Conservation (phyloP, 2,797 vertebrate genomes). For the Acipenser oxyrinchus region DNA sequence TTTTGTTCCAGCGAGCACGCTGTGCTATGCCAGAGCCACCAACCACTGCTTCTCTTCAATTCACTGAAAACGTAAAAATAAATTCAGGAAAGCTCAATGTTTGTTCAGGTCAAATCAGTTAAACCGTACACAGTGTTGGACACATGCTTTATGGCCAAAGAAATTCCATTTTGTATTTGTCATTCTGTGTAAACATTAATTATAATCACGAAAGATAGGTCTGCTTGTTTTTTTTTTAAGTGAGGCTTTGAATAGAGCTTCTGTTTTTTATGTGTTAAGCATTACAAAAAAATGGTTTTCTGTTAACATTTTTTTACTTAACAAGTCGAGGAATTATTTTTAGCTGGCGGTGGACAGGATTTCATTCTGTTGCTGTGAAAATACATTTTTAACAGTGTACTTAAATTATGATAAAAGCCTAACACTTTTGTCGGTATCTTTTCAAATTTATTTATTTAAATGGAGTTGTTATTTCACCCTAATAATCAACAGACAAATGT, state of each 20-base stretch:
- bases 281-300: too few species aligned
- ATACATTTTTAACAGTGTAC: too few species aligned
- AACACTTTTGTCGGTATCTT: too few species aligned
- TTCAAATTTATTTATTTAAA: too few species aligned
- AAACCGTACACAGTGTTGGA: slow-evolving; percentile 35
- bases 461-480: too few species aligned
- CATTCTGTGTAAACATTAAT: slow-evolving; percentile 52
- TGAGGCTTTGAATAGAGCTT: slow-evolving; percentile 13
- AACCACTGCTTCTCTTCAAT: slow-evolving; percentile 1
- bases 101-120: slow-evolving; percentile 59
- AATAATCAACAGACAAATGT: too few species aligned
- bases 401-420: too few species aligned
- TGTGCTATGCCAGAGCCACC: slow-evolving; percentile 13
- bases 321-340: too few species aligned
- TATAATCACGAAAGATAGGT: slow-evolving; percentile 34
- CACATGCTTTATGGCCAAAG: slow-evolving; percentile 35
- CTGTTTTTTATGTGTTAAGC: background rate
- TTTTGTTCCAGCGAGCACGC: slow-evolving; percentile 10
- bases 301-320: too few species aligned
- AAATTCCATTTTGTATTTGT: slow-evolving; percentile 45
- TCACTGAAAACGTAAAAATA: slow-evolving; percentile 41
- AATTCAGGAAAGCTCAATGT: slow-evolving; percentile 39
- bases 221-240: slow-evolving; percentile 25
- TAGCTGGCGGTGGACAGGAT: too few species aligned
- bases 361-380: too few species aligned